Conservation (phyloP, 92 coral and sea anemone genomes). For the Zoanthus gigantus region DNA sequence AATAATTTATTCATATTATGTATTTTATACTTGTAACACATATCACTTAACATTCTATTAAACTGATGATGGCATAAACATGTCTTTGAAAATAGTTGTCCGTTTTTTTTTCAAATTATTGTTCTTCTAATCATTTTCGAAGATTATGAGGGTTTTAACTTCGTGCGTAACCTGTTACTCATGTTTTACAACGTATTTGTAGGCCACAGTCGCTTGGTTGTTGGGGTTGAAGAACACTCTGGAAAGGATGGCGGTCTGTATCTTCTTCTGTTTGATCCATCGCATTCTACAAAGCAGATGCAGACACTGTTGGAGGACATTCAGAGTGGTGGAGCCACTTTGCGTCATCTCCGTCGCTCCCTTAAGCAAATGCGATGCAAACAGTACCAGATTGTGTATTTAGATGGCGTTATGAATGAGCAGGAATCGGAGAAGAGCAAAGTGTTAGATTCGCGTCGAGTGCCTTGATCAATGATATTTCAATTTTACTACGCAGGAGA, state of each 20-base stretch:
- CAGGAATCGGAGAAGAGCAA: conserved; percentile 84
- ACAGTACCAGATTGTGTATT: conserved; percentile 94
- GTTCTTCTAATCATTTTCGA: no score
- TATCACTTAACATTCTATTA: no score
- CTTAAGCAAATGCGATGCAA: conserved; percentile 92
- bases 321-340: conserved; percentile 75
- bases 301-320: conserved; percentile 78
- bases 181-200: neutral
- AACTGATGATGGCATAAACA: no score
- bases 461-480: conserved; percentile 54
- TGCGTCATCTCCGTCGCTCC: conserved; percentile 85
- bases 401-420: conserved; percentile 89
- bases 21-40: no score
- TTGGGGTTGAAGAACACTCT: conserved; percentile 93
- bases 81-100: no score
- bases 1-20: no score
- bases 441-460: conserved; percentile 63
- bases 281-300: conserved; percentile 94
- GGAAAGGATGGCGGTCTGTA: conserved; percentile 88
- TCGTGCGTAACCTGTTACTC: no score
- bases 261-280: conserved; percentile 89
- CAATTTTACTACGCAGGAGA: no score
- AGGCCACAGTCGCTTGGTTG: conserved; percentile 97
- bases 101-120: no score
- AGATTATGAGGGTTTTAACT: no score